phyloP scores from a whole-genome alignment of 2,888 invertebrate genomes.

The Galerucella pusilla region DNA sequence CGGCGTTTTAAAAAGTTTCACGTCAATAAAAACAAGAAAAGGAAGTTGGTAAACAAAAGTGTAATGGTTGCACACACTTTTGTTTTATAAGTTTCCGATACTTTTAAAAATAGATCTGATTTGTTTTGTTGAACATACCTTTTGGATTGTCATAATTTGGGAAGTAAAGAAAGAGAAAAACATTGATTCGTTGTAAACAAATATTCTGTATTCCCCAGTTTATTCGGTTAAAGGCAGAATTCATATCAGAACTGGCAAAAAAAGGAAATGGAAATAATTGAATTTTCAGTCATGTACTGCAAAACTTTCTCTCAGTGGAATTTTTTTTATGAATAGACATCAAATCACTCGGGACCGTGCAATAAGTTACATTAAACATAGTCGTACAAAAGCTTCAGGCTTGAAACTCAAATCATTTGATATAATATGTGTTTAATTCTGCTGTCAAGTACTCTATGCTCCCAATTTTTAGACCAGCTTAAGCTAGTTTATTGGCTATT shows the following conservation, averaged over 20 bases:
- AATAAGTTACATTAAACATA: constrained; percentile 4
- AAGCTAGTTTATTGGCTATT: too few species aligned
- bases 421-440: background rate
- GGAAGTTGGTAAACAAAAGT: background rate
- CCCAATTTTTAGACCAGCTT: too few species aligned
- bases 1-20: constrained; percentile 1
- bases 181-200: background rate
- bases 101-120: background rate
- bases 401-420: background rate
- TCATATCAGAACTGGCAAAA: background rate
- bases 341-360: background rate
- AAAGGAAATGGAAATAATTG: constrained; percentile 11
- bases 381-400: constrained; percentile 6
- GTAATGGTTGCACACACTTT: background rate
- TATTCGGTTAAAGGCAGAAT: background rate
- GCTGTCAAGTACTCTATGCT: background rate
- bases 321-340: constrained; percentile 8
- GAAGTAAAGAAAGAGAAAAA: too few species aligned
- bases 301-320: background rate
- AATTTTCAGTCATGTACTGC: constrained; percentile 15
- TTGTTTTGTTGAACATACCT: background rate
- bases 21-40: background rate
- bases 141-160: too few species aligned
- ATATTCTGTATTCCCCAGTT: background rate
- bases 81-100: background rate